phyloP scores from a whole-genome alignment of 2,888 invertebrate species.

The Meiosimyza platycephala region DNA sequence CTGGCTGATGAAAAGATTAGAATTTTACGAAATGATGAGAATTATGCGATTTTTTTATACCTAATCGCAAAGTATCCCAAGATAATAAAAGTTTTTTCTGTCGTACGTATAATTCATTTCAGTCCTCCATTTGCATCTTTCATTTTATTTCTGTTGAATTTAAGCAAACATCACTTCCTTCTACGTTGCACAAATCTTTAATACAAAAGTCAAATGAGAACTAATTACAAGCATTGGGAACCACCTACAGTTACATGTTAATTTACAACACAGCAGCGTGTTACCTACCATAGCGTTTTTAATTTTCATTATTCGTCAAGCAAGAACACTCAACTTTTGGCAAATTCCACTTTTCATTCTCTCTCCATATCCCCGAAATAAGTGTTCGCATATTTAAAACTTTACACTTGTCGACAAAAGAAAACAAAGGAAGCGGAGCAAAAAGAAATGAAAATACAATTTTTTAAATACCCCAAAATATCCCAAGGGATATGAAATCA shows the following conservation, averaged over 20 bases:
- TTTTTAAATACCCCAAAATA: slow-evolving; percentile 1
- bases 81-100: no score
- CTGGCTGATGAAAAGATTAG: no score
- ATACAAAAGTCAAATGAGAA: slow-evolving; percentile 3
- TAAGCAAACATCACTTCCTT: no score
- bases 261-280: slow-evolving; percentile 1
- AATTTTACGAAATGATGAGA: no score
- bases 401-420: neutral
- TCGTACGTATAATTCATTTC: no score
- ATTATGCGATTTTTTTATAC: no score
- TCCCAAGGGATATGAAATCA: slow-evolving; percentile 31
- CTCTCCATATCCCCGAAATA: neutral
- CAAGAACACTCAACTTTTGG: neutral
- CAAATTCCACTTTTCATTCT: neutral
- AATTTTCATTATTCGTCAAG: neutral
- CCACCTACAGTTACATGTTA: neutral
- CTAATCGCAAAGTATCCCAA: no score
- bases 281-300: neutral
- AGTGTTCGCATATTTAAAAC: neutral
- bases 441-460: no score
- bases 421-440: neutral
- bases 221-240: neutral
- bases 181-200: no score
- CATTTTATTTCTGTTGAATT: no score
- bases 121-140: no score